phyloP scores from a whole-genome alignment of 1,140 invertebrate species.

The Mamestra configurata region DNA sequence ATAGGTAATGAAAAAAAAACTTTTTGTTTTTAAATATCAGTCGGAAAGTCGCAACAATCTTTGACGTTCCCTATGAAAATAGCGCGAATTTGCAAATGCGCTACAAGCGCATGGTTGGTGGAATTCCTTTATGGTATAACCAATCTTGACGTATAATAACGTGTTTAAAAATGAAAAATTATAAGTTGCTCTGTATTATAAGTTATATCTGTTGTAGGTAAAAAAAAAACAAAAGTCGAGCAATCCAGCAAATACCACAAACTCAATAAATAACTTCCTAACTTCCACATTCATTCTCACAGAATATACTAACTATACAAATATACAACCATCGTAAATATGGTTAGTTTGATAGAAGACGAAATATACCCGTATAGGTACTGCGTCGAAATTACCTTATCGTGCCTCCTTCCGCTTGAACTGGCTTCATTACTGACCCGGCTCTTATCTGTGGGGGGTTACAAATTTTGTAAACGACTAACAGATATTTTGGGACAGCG shows the following conservation, averaged over 20 bases:
- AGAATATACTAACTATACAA: slow-evolving; percentile 11
- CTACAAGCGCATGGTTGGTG: too few relatives aligned
- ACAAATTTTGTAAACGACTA: slow-evolving; percentile 59
- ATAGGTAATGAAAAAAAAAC: too few relatives aligned
- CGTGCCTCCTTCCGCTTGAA: slow-evolving; percentile 59
- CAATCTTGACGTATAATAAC: too few relatives aligned
- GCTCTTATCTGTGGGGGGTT: slow-evolving; percentile 56
- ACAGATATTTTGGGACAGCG: slow-evolving; percentile 50
- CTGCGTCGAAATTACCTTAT: slow-evolving; percentile 55
- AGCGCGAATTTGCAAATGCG: too few relatives aligned
- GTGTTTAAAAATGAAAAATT: too few relatives aligned
- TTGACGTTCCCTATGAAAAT: too few relatives aligned
- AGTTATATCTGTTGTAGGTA: too few relatives aligned
- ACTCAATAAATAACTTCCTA: background rate
- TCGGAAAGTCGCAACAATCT: too few relatives aligned
- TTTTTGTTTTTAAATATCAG: too few relatives aligned
- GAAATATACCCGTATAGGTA: slow-evolving; percentile 52
- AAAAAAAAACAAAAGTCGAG: too few relatives aligned
- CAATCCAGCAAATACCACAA: background rate
- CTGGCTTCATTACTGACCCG: slow-evolving; percentile 59
- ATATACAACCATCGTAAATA: slow-evolving; percentile 9
- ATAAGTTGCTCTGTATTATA: too few relatives aligned
- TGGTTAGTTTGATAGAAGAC: slow-evolving; percentile 36
- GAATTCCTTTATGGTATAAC: too few relatives aligned
- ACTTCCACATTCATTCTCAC: background rate